Evolutionary conservation across 2,113 vertebrate genomes (phyloP), one percentile per base, ranked within the genome.

Genomic region (Syrmaticus mikado): DNA sequence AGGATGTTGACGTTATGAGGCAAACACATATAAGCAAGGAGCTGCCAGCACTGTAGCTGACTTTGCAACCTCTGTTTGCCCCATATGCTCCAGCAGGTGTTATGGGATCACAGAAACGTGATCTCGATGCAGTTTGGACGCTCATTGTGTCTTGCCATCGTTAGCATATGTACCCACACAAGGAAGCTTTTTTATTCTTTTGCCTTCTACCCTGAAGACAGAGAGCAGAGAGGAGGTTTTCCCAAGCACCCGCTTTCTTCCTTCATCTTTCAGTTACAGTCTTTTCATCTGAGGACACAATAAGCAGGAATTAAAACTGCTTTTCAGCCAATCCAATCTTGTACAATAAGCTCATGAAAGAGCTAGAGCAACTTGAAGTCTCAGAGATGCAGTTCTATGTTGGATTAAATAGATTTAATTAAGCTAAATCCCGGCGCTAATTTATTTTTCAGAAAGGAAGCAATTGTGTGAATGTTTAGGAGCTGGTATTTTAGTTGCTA

Each of bases 111-210:
- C 0, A 1, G 60, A 46, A 53, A 7, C 2, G 13, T 17, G 45
- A 46, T 46, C 45, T 46, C 45, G 20, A 10, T 10, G 20, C 10
- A 46, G 45, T 46, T 21, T 46, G 45, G 20, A 46, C 10, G 45
- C 20, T 46, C 36, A 38, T 43, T 3, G 7, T 25, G 65, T 46
- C 74, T 24, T 45, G 36, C 18, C 52, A 25, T 66, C 0, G 0
- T 4, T 1, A 2, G 11, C 52, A 24, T 14, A 67, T 27, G 27
- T 5, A 52, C 27, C 11, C 2, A 18, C 3, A 4, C 1, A 2
- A 38, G 38, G 32, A 8, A 25, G 21, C 1, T 21, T 32, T 60
- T 36, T 14, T 66, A 50, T 43, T 73, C 10, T 11, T 36, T 61
- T 38, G 38, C n/a, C 10, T 24, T 25, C 45, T 28, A 24, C 11